Evolutionary conservation across 2,113 vertebrate species (phyloP).

Genomic region (Xiphorhynchus elegans): DNA sequence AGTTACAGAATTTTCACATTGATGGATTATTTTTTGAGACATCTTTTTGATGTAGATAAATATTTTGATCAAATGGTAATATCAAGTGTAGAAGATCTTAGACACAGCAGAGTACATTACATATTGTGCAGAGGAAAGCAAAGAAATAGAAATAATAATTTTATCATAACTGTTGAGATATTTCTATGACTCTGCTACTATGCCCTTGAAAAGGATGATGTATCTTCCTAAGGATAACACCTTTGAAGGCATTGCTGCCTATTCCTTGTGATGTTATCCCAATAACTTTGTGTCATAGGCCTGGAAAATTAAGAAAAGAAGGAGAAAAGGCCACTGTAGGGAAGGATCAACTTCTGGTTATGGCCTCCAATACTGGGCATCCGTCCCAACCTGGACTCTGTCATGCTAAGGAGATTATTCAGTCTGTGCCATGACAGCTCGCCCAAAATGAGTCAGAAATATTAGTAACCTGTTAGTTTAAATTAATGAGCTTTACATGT

Average conservation of each 20-base stretch:
- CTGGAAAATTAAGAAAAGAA: background rate
- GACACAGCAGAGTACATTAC: background rate
- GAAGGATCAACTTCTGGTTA: background rate
- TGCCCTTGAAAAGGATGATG: background rate
- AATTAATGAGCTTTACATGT: background rate
- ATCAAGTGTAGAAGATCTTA: background rate
- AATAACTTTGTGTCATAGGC: background rate
- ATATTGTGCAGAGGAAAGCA: background rate
- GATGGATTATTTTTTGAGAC: background rate
- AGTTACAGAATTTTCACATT: background rate
- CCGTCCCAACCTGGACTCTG: rapidly evolving
- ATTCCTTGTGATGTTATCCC: background rate
- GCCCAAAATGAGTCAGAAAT: background rate
- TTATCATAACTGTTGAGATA: background rate
- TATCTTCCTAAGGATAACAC: background rate
- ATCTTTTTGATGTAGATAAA: background rate
- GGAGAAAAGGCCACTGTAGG: background rate
- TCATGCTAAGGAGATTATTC: background rate
- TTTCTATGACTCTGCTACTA: background rate
- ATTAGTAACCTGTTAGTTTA: background rate
- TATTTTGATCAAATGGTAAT: background rate
- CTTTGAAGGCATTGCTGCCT: background rate
- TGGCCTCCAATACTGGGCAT: background rate
- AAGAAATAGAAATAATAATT: background rate
- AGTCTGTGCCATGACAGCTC: background rate